Percentiles rank a stretch among this genome's conserved stretches.
Conservation (phyloP, 2,113 vertebrate genomes). For the Prinia subflava region DNA sequence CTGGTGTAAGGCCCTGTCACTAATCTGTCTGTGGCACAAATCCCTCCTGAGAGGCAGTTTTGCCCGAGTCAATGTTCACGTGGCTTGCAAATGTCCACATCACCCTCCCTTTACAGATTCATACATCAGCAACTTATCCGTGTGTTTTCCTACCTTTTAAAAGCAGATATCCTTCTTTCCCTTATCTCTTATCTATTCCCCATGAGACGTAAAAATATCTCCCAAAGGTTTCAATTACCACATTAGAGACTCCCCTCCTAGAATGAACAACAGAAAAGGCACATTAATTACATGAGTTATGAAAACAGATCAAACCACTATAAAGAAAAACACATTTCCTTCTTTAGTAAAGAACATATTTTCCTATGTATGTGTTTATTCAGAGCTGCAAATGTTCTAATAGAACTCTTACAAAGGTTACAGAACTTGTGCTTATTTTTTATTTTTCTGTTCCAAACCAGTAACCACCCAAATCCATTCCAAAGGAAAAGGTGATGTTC, state of each 20-base stretch:
- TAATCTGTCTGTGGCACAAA: not conserved
- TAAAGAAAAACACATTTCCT: not conserved
- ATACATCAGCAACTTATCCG: not conserved
- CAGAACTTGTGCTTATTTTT: not conserved
- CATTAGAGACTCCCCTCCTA: not conserved
- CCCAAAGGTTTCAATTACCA: not conserved
- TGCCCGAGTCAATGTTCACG: accelerated
- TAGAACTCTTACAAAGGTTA: not conserved
- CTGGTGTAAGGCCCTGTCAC: not conserved
- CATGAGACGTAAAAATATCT: not conserved
- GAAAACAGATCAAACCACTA: slow-evolving; percentile 8
- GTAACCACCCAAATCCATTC: not conserved
- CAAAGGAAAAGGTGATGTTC: slow-evolving; percentile 1
- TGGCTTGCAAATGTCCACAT: not conserved
- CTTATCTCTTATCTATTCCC: not conserved
- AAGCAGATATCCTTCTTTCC: not conserved
- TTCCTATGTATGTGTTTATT: not conserved
- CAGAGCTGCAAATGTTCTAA: not conserved
- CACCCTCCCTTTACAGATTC: not conserved
- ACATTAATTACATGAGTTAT: not conserved
- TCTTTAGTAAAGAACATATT: not conserved
- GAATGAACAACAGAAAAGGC: not conserved
- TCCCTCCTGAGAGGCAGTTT: not conserved
- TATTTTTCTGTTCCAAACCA: not conserved
- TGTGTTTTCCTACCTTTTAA: not conserved